These are phyloP conservation scores for Phrynocephalus vlangalii DNA, from an alignment of 2,797 vertebrate genomes.

Conservation along the genomic window DNA sequence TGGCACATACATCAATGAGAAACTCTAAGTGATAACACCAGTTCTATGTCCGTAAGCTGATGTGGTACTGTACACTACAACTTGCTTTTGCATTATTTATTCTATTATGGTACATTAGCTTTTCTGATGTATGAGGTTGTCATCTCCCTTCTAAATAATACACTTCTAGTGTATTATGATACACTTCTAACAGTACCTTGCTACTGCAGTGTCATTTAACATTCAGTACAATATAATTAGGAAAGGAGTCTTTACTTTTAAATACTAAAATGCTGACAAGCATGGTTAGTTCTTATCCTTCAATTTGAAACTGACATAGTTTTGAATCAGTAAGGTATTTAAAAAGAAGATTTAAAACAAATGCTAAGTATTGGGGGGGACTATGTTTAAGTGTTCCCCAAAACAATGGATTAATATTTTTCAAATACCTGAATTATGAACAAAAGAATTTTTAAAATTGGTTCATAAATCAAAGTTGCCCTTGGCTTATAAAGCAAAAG, in stretches of 20 bases:
- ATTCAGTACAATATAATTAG: conserved; percentile 57
- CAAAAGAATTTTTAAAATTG: conserved; percentile 10
- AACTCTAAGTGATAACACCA: conserved; percentile 64
- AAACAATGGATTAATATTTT: background rate
- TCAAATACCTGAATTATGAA: background rate
- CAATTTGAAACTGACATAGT: background rate
- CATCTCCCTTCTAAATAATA: conserved; percentile 57
- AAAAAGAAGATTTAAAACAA: background rate
- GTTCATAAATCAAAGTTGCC: conserved; percentile 10
- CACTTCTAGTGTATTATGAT: conserved; percentile 33
- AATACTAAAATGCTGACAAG: conserved; percentile 35
- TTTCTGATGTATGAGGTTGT: conserved; percentile 61
- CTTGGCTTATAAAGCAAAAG: conserved; percentile 30
- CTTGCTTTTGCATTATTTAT: conserved; percentile 63
- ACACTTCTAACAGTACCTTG: conserved; percentile 49
- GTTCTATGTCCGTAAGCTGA: conserved; percentile 43
- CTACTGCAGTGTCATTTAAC: conserved; percentile 54
- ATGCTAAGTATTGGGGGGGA: background rate
- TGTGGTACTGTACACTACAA: conserved; percentile 55
- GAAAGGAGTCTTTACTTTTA: conserved; percentile 35
- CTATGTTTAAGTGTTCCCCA: background rate
- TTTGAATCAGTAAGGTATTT: conserved; percentile 6
- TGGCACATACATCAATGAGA: conserved; percentile 46
- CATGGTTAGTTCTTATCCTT: conserved; percentile 2
- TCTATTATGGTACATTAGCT: conserved; percentile 57